Conservation (phyloP, 2,113 vertebrate genomes). For the Beaufortia kweichowensis region DNA sequence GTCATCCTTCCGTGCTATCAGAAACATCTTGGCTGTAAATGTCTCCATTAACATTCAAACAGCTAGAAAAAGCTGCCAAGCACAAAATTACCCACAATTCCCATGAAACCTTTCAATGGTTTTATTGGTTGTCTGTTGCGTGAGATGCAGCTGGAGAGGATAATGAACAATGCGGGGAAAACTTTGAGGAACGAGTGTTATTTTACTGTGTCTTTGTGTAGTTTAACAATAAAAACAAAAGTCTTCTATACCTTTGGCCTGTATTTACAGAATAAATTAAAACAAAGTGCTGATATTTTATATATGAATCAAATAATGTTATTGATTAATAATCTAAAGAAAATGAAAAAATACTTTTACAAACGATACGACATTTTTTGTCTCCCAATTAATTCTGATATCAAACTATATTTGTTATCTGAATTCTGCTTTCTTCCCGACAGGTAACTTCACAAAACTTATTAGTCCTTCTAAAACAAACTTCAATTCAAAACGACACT, state of each 20-base stretch:
- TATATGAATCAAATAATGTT: background rate
- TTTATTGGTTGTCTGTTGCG: slow-evolving; percentile 30
- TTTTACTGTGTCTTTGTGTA: background rate
- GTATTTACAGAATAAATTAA: too few relatives aligned
- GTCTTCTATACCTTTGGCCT: background rate
- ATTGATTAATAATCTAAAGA: too few relatives aligned
- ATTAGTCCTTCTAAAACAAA: background rate
- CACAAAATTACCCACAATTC: slow-evolving; percentile 49
- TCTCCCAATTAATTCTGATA: too few relatives aligned
- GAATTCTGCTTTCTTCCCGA: too few relatives aligned
- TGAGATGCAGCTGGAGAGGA: slow-evolving; percentile 7
- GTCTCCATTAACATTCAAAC: slow-evolving; percentile 52
- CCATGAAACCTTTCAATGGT: background rate
- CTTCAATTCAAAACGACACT: background rate
- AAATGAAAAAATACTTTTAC: too few relatives aligned
- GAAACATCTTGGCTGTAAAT: slow-evolving; percentile 37
- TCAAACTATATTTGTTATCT: too few relatives aligned
- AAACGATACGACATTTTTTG: too few relatives aligned
- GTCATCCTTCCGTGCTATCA: slow-evolving; percentile 6
- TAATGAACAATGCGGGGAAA: background rate
- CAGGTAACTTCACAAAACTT: background rate
- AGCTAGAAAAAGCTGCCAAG: slow-evolving; percentile 29
- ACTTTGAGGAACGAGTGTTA: background rate
- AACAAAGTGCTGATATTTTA: background rate
- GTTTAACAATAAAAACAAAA: background rate